These are phyloP conservation scores for Mesaphorura yosii DNA, from an alignment of 1,140 invertebrate species.

Conservation along the genomic window DNA sequence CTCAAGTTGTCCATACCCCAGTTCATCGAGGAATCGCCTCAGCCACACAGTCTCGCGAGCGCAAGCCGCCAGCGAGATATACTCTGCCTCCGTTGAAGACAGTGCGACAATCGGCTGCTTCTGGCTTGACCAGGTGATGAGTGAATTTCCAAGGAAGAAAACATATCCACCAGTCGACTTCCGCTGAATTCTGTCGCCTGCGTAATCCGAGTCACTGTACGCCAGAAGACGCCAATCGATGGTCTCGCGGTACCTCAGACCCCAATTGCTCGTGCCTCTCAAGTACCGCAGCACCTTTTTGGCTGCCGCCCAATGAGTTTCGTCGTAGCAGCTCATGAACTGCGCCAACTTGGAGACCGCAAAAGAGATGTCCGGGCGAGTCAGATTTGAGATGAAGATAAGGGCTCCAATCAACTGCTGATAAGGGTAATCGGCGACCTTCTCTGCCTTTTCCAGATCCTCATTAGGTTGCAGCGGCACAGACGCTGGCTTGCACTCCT, in stretches of 20 bases:
- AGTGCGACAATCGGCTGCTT: constrained; percentile 34
- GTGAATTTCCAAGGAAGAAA: constrained; percentile 18
- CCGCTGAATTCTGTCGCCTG: constrained; percentile 18
- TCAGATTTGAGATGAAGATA: constrained; percentile 35
- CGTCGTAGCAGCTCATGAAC: constrained; percentile 32
- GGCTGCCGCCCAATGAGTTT: constrained; percentile 34
- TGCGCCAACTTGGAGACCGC: constrained; percentile 34
- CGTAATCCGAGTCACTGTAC: constrained; percentile 32
- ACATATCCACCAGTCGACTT: constrained; percentile 28
- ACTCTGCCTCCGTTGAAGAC: constrained; percentile 36
- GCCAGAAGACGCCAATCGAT: constrained; percentile 5
- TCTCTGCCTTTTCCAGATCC: background rate
- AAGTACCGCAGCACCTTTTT: constrained; percentile 37
- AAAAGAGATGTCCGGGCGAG: constrained; percentile 37
- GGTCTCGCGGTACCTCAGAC: constrained; percentile 2
- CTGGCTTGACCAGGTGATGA: constrained; percentile 32
- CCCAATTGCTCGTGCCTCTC: constrained; percentile 30
- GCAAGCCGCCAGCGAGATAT: constrained; percentile 28
- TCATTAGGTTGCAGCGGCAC: constrained; percentile 27
- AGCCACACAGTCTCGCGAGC: constrained; percentile 33
- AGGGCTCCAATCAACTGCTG: constrained; percentile 35
- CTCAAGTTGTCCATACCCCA: constrained; percentile 19
- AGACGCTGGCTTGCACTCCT: constrained; percentile 33
- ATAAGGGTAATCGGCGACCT: constrained; percentile 26
- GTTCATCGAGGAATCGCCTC: constrained; percentile 27